phyloP scores from a whole-genome alignment of 2,113 vertebrate species.

The Chascanopsetta lugubris region DNA sequence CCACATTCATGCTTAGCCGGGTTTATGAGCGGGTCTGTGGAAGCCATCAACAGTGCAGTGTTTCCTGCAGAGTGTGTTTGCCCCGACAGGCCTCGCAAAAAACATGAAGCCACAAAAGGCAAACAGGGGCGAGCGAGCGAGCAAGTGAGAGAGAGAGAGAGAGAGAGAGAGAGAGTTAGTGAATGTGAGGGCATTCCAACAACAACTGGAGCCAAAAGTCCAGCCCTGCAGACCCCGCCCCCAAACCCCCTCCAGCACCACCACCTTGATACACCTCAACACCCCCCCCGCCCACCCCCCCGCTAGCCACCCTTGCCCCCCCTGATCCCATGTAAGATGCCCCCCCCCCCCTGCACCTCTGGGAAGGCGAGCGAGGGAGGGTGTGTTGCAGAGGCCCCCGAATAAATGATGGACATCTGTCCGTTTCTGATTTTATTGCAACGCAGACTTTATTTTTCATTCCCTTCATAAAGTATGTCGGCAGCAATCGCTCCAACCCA shows the following conservation, averaged over 20 bases:
- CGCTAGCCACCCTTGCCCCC: constrained; percentile 19
- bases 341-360: constrained; percentile 16
- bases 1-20: constrained; percentile 52
- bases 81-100: constrained; percentile 36
- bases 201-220: constrained; percentile 38
- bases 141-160: too few species aligned
- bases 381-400: constrained; percentile 53
- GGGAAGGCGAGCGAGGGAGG: constrained; percentile 16
- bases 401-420: constrained; percentile 66
- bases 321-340: too few species aligned
- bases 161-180: too few species aligned
- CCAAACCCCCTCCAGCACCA: too few species aligned
- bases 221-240: constrained; percentile 13
- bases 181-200: constrained; percentile 67
- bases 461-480: constrained; percentile 74
- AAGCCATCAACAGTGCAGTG: constrained; percentile 67
- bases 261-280: constrained; percentile 43
- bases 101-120: constrained; percentile 60
- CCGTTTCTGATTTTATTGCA: constrained; percentile 53
- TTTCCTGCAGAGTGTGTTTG: constrained; percentile 64
- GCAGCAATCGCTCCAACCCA: constrained; percentile 72
- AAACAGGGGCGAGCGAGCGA: constrained; percentile 65
- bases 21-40: constrained; percentile 65
- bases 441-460: constrained; percentile 68
- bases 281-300: not conserved